Evolutionary conservation across 2,888 invertebrate species (phyloP).

Genomic region (Orthosia incerta): DNA sequence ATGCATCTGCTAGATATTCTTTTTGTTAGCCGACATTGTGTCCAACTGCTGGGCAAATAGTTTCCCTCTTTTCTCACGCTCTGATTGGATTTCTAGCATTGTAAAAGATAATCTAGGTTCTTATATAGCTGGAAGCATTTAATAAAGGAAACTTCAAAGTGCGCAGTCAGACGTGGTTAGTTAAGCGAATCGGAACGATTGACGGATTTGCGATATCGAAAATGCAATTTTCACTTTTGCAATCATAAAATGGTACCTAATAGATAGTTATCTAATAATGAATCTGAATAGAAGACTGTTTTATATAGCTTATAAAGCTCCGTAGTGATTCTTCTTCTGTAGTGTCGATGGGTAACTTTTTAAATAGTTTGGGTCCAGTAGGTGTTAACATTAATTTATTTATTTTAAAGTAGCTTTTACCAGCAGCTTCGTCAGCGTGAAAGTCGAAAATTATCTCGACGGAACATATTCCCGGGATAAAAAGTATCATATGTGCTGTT

Average conservation of each 20-base stretch:
- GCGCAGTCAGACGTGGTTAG: conserved; percentile 37
- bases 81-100: neutral
- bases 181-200: conserved; percentile 31
- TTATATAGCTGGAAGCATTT: neutral
- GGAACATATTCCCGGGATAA: no score
- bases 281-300: neutral
- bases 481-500: no score
- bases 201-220: conserved; percentile 32
- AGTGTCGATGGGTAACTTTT: neutral
- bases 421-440: no score
- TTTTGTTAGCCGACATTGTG: no score
- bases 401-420: no score
- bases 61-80: neutral
- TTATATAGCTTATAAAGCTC: neutral
- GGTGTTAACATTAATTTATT: no score
- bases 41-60: neutral
- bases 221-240: conserved; percentile 40
- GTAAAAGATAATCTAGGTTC: neutral
- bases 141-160: conserved; percentile 5
- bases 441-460: no score
- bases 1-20: no score
- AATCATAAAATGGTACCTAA: conserved; percentile 20
- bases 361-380: neutral
- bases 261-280: conserved; percentile 22
- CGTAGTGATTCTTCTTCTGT: neutral